Base-by-base conservation (phyloP, 1,140 invertebrate species). In the Doryteuthis pealeii region DNA sequence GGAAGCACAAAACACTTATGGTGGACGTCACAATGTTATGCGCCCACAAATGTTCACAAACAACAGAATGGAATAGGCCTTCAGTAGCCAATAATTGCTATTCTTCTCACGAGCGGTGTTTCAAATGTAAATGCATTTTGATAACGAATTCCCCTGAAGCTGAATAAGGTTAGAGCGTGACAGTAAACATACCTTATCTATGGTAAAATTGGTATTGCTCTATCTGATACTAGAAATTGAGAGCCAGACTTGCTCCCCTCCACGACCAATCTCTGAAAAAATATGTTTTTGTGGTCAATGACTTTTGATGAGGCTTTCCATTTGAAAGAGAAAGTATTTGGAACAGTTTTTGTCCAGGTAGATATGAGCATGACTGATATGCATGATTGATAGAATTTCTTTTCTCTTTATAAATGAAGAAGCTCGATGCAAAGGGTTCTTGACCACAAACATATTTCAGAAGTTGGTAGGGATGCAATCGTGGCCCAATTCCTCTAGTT, bases 101-200 rank as follows among this genome's bases (percentile, higher is more conserved):
- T 83, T 68, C 31, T 83, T 12, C 70, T 83, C 32, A 83, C 81
- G 6, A 80, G 81, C 66, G 81, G 81, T 32, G 45, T 68, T 83
- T 79, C 80, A 0, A 80, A 79, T 49, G 31, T 74, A 18, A 67
- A 67, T 40, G 30, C 73, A 4, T 58, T n/a, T 22, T 45, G n/a
- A 68, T 18, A 74, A n/a, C n/a, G 62, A 2, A 69, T 74, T 45
- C 73, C n/a, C n/a, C 73, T 8, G 73, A 74, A 49, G 73, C 73
- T 5, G 62, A 35, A 26, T n/a, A 67, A 43, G 40, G 73, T 33
- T 22, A 54, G 65, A 26, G 62, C 31, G n/a, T 28, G 65, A 43
- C 2, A 43, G n/a, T n/a, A n/a, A n/a, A 40, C 31, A 82, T 80
- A n/a, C 30, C 73, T 77, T 43, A 74, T 82, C 15, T 82, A 80